Conservation (phyloP, 2,888 invertebrate species). For the Gnatocerus cornutus region DNA sequence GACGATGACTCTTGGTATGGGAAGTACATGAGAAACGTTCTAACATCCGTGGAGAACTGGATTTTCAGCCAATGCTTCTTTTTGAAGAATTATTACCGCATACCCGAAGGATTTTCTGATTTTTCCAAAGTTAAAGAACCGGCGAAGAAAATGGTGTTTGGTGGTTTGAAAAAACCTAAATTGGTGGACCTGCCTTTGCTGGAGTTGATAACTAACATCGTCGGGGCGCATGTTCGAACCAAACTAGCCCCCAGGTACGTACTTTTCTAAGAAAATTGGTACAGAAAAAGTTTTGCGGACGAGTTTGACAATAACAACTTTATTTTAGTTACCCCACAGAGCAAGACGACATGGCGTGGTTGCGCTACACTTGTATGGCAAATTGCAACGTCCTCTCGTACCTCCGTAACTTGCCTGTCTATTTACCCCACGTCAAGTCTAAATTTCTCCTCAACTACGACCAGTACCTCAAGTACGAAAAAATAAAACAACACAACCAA, state of each 20-base stretch:
- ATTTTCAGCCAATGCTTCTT: slow-evolving; percentile 66
- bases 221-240: slow-evolving; percentile 50
- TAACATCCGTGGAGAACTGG: slow-evolving; percentile 68
- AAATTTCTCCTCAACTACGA: slow-evolving; percentile 68
- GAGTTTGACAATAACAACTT: no score
- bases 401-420: slow-evolving; percentile 65
- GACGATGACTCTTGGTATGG: slow-evolving; percentile 53
- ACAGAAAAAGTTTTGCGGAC: no score
- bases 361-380: slow-evolving; percentile 59
- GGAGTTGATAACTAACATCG: slow-evolving; percentile 62
- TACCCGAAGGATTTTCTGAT: slow-evolving; percentile 61
- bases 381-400: slow-evolving; percentile 67
- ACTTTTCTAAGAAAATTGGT: no score
- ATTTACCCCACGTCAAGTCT: slow-evolving; percentile 67
- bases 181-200: slow-evolving; percentile 59
- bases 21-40: slow-evolving; percentile 58
- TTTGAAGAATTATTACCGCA: slow-evolving; percentile 56
- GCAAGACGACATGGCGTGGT: slow-evolving; percentile 44
- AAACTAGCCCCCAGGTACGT: background rate
- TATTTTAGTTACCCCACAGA: background rate
- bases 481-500: slow-evolving; percentile 47
- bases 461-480: slow-evolving; percentile 65
- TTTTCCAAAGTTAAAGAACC: slow-evolving; percentile 37
- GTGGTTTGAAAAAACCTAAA: slow-evolving; percentile 33
- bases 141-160: slow-evolving; percentile 40